phyloP scores from a whole-genome alignment of 2,113 vertebrate genomes.

The Perca fluviatilis region DNA sequence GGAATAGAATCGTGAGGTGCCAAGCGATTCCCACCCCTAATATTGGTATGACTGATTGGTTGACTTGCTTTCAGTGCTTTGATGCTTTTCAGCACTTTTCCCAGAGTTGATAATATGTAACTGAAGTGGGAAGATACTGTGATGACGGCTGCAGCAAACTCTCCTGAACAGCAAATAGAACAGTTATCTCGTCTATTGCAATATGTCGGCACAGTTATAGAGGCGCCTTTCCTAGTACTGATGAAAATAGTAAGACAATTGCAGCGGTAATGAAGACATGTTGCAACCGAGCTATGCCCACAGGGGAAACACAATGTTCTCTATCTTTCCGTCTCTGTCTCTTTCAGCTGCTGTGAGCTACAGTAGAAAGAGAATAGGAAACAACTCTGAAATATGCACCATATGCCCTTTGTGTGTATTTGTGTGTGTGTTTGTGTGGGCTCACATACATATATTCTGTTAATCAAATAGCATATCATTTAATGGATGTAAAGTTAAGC shows the following conservation, averaged over 20 bases:
- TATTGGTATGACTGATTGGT: slow-evolving; percentile 58
- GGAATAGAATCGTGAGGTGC: too few species aligned
- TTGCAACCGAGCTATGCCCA: slow-evolving; percentile 74
- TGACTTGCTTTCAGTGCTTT: slow-evolving; percentile 57
- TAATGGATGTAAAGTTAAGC: slow-evolving; percentile 41
- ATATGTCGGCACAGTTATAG: slow-evolving; percentile 37
- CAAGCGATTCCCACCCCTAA: neutral
- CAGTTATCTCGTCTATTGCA: slow-evolving; percentile 42
- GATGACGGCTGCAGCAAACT: slow-evolving; percentile 27
- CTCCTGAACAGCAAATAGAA: slow-evolving; percentile 44
- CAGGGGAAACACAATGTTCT: slow-evolving; percentile 69
- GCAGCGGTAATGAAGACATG: slow-evolving; percentile 76
- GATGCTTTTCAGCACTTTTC: slow-evolving; percentile 57
- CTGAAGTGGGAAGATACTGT: slow-evolving; percentile 16
- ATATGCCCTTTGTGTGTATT: slow-evolving; percentile 59
- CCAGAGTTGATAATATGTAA: slow-evolving; percentile 48
- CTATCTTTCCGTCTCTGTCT: slow-evolving; percentile 53
- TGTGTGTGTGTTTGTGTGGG: slow-evolving; percentile 35
- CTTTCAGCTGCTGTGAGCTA: slow-evolving; percentile 71
- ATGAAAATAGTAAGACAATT: slow-evolving; percentile 77
- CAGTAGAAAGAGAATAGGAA: slow-evolving; percentile 81
- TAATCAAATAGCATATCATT: slow-evolving; percentile 54
- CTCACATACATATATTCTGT: slow-evolving; percentile 59
- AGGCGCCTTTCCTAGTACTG: slow-evolving; percentile 52
- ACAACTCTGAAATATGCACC: slow-evolving; percentile 68